Evolutionary conservation across 2,888 invertebrate genomes (phyloP).

Genomic region (Anodontia alba): DNA sequence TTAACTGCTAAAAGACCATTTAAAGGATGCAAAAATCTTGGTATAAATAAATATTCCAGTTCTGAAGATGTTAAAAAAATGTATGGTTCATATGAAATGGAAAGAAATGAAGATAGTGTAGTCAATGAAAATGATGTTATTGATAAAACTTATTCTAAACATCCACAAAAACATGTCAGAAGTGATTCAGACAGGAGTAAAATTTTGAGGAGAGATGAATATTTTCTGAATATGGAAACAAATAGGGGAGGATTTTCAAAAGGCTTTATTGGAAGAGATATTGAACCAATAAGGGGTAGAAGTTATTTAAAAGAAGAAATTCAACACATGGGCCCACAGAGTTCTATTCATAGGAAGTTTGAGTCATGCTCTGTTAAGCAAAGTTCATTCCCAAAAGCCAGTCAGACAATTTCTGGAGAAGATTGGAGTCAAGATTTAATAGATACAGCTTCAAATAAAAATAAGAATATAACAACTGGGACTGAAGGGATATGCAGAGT

Average conservation of each 20-base stretch:
- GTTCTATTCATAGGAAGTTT: no score
- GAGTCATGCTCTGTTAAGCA: no score
- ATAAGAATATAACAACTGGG: not conserved
- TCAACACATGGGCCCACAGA: no score
- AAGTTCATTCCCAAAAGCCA: no score
- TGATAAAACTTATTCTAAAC: not conserved
- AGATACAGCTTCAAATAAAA: not conserved
- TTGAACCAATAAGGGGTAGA: no score
- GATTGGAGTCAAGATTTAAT: slow-evolving; percentile 1
- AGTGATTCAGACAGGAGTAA: not conserved
- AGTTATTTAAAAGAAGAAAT: no score
- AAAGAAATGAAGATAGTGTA: not conserved
- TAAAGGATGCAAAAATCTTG: not conserved
- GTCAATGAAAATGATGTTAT: not conserved
- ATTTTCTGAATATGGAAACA: no score
- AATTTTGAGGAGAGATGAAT: not conserved
- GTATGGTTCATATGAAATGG: not conserved
- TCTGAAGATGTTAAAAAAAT: not conserved
- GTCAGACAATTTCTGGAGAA: not conserved
- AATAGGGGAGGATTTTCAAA: no score
- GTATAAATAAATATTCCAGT: not conserved
- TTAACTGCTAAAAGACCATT: not conserved
- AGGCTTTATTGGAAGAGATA: no score
- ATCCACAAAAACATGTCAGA: not conserved
- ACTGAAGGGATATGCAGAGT: not conserved